phyloP scores from a whole-genome alignment of 2,888 invertebrate genomes.

The Ennomos fuscantarius region DNA sequence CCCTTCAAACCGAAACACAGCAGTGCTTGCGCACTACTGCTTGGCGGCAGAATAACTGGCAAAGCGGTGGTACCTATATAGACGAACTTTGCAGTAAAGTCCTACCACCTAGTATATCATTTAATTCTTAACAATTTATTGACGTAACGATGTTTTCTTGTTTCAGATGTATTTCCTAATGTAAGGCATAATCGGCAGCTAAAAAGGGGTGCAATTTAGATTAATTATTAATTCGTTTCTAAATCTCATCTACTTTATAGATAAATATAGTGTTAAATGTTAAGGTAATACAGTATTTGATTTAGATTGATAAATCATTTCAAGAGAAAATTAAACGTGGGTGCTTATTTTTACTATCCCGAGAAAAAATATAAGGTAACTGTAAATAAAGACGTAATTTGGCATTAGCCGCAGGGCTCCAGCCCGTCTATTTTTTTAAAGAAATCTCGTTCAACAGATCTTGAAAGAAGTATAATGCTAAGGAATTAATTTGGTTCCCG shows the following conservation, averaged over 20 bases:
- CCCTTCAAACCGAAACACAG: no score
- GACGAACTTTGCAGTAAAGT: no score
- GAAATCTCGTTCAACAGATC: conserved; percentile 79
- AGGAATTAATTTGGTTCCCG: conserved; percentile 79
- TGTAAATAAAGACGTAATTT: conserved; percentile 83
- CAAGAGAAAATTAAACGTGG: conserved; percentile 20
- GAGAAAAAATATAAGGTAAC: conserved; percentile 41
- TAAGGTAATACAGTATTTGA: conserved; percentile 33
- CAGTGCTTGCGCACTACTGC: no score
- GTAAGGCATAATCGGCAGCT: conserved; percentile 48
- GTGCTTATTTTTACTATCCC: conserved; percentile 27
- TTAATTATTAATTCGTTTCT: conserved; percentile 37
- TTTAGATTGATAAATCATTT: conserved; percentile 32
- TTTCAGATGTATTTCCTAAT: conserved; percentile 80
- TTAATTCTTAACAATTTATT: no score
- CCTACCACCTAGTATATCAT: no score
- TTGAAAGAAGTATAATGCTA: conserved; percentile 79
- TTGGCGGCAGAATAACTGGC: no score
- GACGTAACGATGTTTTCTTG: conserved; percentile 26
- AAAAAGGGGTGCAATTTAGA: conserved; percentile 43
- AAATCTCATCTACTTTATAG: conserved; percentile 3
- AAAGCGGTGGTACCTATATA: no score
- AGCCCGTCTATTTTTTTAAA: conserved; percentile 70
- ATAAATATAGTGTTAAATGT: conserved; percentile 21
- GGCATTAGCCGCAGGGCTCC: conserved; percentile 73